A percentile compares a stretch with the other conserved stretches of the same genome.
phyloP scores from a whole-genome alignment of 2,113 vertebrate species.

The Eulacestoma nigropectus region DNA sequence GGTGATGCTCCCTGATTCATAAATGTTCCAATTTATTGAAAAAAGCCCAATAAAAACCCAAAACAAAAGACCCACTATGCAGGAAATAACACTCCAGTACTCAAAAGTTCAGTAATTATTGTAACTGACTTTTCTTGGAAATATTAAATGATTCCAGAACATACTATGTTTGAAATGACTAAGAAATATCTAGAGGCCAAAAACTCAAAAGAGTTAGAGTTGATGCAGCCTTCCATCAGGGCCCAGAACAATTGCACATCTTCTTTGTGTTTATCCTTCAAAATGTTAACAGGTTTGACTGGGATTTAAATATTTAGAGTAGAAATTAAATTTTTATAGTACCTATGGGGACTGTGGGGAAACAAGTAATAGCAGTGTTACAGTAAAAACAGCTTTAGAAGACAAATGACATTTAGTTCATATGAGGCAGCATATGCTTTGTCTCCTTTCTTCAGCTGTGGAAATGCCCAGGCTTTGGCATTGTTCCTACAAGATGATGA shows the following conservation, averaged over 20 bases:
- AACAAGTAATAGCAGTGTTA: neutral
- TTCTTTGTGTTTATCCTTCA: neutral
- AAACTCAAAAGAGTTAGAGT: neutral
- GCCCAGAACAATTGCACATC: neutral
- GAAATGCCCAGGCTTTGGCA: neutral
- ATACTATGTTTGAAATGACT: neutral
- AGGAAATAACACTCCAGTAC: neutral
- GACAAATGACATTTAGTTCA: conserved; percentile 31
- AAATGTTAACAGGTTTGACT: conserved; percentile 17
- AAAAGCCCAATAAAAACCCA: neutral
- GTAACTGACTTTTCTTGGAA: neutral
- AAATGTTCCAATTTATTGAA: neutral
- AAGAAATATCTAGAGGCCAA: neutral
- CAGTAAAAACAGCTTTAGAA: conserved; percentile 12
- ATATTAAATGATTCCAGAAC: neutral
- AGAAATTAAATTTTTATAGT: conserved; percentile 39
- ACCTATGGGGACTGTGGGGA: neutral
- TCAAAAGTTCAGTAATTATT: neutral
- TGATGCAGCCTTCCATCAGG: neutral
- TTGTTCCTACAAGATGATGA: neutral
- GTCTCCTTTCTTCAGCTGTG: neutral
- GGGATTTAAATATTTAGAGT: conserved; percentile 54
- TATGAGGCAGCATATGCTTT: neutral
- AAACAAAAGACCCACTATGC: neutral
- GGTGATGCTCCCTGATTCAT: neutral